Evolutionary conservation across 2,888 invertebrate species (phyloP).

Genomic region (Philonicus albiceps): DNA sequence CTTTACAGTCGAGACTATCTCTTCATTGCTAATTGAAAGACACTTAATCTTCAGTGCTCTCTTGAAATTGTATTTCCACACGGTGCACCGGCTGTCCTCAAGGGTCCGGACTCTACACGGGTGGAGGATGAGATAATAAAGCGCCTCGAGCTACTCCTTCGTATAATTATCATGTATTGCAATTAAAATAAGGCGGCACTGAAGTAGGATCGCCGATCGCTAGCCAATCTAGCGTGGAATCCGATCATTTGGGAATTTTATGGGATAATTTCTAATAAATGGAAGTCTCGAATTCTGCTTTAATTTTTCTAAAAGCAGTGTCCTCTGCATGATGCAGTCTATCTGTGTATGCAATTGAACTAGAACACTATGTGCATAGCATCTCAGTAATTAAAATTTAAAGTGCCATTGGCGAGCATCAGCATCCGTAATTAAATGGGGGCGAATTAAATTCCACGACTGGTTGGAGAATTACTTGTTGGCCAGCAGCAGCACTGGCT

Average conservation of each 20-base stretch:
- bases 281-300: not conserved
- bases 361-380: conserved; percentile 1
- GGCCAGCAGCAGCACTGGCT: not conserved
- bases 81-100: not conserved
- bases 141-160: not conserved
- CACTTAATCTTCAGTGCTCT: not conserved
- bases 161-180: not conserved
- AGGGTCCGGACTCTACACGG: not conserved
- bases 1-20: not conserved
- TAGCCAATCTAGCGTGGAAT: not conserved
- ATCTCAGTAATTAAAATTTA: conserved; percentile 30
- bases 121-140: not conserved
- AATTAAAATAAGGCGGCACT: not conserved
- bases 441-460: conserved; percentile 19
- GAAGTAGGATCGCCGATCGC: not conserved
- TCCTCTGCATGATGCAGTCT: not conserved
- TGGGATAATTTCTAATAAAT: not conserved
- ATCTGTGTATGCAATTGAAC: conserved; percentile 7
- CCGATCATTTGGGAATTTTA: not conserved
- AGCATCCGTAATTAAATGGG: conserved; percentile 12
- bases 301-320: not conserved
- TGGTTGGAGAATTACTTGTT: conserved; percentile 12
- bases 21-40: not conserved
- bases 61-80: not conserved
- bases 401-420: conserved; percentile 7